Evolutionary conservation across 1,140 invertebrate species (phyloP), one percentile per base, ranked within the genome.

Genomic region (Lucilia cuprina): DNA sequence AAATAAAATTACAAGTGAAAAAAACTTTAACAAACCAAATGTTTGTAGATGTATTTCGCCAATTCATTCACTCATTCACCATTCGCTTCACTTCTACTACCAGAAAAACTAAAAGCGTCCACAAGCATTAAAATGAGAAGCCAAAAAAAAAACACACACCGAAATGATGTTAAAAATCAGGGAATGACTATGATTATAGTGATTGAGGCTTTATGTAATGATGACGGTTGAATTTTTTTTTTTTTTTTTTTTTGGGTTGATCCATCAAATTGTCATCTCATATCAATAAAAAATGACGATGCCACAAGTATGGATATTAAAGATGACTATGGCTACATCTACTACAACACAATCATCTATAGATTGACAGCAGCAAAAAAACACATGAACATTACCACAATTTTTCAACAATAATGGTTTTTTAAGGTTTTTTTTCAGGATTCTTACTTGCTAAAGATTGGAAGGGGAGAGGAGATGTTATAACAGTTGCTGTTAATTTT

Each of bases 251-350:
- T 50, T 80, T 70, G 65, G 77, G 41, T 80, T 80, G 77, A 80
- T 80, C 77, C 77, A 80, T 80, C 77, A 80, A 80, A 80, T 80
- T 80, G 77, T 80, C 77, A 80, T 80, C 77, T 80, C 77, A 80
- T 80, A 80, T 80, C 77, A 80, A 80, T 80, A 80, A 80, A 80
- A 80, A 49, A 80, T 80, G 65, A 70, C 65, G n/a, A 70, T 70
- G 65, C 65, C 65, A 70, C 65, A 70, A 70, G 65, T 70, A 70
- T 25, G n/a, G 65, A 70, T 70, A 70, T 19, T 70, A 70, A 8
- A 65, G 19, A 21, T n/a, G 14, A 60, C 55, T n/a, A 60, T n/a
- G n/a, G n/a, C 55, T 60, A 17, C 55, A 60, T n/a, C 50, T n/a
- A 60, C 55, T 55, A 55, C 50, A 55, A 55, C 49, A 50, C 9